phyloP scores from a whole-genome alignment of 2,113 vertebrate species.

The Oceanites oceanicus region DNA sequence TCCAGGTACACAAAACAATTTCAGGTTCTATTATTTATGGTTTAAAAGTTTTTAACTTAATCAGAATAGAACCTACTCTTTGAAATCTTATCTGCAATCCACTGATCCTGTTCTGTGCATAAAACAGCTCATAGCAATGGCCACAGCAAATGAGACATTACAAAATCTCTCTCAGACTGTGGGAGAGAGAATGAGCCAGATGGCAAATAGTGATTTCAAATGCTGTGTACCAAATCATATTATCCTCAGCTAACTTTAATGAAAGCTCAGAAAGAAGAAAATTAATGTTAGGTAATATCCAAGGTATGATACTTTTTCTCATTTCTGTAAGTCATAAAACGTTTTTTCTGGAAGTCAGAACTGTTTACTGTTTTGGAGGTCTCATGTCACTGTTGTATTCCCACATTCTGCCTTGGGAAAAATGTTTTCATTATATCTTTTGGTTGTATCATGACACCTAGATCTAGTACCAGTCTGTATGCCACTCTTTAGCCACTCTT shows the following conservation, averaged over 20 bases:
- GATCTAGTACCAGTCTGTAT: neutral
- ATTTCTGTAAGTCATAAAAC: neutral
- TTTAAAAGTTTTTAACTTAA: neutral
- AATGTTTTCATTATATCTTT: neutral
- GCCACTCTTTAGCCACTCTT: neutral
- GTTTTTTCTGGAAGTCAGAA: neutral
- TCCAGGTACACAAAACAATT: constrained; percentile 81
- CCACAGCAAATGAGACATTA: neutral
- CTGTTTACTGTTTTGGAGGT: neutral
- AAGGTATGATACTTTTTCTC: neutral
- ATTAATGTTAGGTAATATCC: neutral
- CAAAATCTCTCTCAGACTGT: neutral
- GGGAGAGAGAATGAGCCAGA: neutral
- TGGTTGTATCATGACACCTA: neutral
- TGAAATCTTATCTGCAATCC: neutral
- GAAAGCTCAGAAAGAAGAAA: neutral
- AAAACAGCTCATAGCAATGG: neutral
- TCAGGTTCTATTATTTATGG: neutral
- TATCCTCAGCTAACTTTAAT: neutral
- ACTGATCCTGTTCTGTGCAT: neutral
- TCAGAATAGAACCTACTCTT: neutral
- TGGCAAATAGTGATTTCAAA: neutral
- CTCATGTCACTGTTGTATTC: neutral
- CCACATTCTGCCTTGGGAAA: neutral
- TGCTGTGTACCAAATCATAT: neutral